Base-by-base conservation (phyloP, 1,140 invertebrate species). In the Penaeus indicus region DNA sequence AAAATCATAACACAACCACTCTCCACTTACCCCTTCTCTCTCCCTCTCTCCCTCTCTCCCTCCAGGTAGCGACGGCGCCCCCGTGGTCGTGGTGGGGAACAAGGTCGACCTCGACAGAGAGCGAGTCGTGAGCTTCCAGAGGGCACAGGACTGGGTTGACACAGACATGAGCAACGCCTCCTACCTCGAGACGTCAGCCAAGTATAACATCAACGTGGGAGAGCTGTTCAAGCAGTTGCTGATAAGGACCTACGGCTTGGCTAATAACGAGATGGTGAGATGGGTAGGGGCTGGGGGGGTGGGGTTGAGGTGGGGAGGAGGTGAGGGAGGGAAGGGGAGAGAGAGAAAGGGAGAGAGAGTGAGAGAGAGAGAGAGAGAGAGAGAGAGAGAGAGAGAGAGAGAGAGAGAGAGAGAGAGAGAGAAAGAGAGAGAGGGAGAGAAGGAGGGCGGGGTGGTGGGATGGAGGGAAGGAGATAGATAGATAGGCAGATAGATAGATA, bases 181-280 rank as follows among this genome's bases (percentile, higher is more conserved):
- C 2, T 92, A 92, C 86, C 82, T 92, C 0, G 92, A 92, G 80
- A 92, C 92, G 1, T 92, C 92, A 18, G 92, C 92, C 67, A 92
- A 92, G 85, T 92, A 90, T 62, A 92, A 92, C 86, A 80, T 91
- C 19, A 92, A 92, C 87, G 92, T 92, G 5, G 86, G 84, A 0
- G 89, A 91, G 38, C 90, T 92, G 0, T 92, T 92, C 84, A 84
- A 90, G 18, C 92, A 92, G 79, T 90, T 92, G 0, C 85, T 92
- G 27, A 91, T 91, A 1, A 69, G 90, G 8, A 90, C 91, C 8
- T 90, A 91, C 60, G 88, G 90, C 21, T 67, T 89, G 19, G 85
- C 90, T 11, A 88, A 85, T 42, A 88, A 90, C 27, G 87, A 88
- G 42, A 88, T 82, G 63, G 89, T 90, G 32, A 83, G 84, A n/a